Evolutionary conservation across 64 coral and sea anemone genomes (phyloP).

Genomic region (Stichodactyla mertensii): DNA sequence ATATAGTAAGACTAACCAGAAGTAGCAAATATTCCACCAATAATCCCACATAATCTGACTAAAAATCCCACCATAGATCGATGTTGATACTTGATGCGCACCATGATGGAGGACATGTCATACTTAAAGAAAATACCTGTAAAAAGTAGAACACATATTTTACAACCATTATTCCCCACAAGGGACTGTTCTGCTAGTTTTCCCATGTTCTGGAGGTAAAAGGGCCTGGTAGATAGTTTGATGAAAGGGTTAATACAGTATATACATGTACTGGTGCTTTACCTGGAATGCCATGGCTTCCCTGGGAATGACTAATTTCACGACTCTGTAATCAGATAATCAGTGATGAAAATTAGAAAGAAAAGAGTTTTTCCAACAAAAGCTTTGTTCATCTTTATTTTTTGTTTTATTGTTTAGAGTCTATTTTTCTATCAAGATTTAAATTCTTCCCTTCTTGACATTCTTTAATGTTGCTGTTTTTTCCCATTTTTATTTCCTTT

Average conservation of each 20-base stretch:
- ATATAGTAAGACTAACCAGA: slow-evolving; percentile 49
- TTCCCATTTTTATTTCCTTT: too few relatives aligned
- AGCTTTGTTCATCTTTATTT: too few relatives aligned
- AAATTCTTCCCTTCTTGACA: too few relatives aligned
- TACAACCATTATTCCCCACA: too few relatives aligned
- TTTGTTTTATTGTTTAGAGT: too few relatives aligned
- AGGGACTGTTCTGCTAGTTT: too few relatives aligned
- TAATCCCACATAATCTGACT: slow-evolving; percentile 88
- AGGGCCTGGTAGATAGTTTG: too few relatives aligned
- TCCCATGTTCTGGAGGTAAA: too few relatives aligned
- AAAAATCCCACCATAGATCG: slow-evolving; percentile 82
- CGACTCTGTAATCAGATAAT: slow-evolving; percentile 48
- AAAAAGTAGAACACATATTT: neutral
- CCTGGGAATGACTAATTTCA: slow-evolving; percentile 76
- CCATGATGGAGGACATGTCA: slow-evolving; percentile 95
- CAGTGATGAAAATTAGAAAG: neutral
- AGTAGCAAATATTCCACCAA: slow-evolving; percentile 96
- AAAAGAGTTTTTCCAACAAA: too few relatives aligned
- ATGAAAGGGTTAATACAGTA: too few relatives aligned
- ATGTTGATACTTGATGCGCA: slow-evolving; percentile 57
- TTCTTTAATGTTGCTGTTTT: too few relatives aligned
- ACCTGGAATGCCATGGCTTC: slow-evolving; percentile 98
- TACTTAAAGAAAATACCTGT: slow-evolving; percentile 96
- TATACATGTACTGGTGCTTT: neutral
- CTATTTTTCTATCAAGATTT: too few relatives aligned